These are phyloP conservation scores for Silurus lanzhouensis DNA, from an alignment of 2,797 vertebrate genomes.

Conservation along the genomic window DNA sequence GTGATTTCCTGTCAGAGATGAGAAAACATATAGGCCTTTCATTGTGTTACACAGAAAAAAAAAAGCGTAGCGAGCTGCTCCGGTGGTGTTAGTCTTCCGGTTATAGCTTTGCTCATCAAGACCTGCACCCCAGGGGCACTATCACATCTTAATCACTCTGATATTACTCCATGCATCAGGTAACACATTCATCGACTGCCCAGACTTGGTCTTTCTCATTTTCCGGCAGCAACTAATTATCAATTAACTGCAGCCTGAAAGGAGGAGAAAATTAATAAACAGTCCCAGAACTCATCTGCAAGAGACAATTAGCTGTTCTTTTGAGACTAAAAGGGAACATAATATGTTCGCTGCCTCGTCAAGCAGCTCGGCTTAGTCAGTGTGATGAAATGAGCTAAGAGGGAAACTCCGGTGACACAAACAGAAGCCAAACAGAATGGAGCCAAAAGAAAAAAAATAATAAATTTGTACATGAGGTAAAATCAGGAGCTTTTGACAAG, in stretches of 20 bases:
- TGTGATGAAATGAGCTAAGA: slow-evolving; percentile 16
- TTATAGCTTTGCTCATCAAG: slow-evolving; percentile 44
- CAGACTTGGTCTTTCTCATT: slow-evolving; percentile 40
- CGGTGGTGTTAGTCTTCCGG: slow-evolving; percentile 5
- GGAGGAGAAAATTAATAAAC: slow-evolving; percentile 50
- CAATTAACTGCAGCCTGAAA: slow-evolving; percentile 50
- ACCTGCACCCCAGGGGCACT: slow-evolving; percentile 24
- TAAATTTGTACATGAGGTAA: not conserved
- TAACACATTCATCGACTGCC: slow-evolving; percentile 40
- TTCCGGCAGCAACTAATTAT: slow-evolving; percentile 56
- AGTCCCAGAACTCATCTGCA: slow-evolving; percentile 39
- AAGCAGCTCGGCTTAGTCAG: slow-evolving; percentile 19
- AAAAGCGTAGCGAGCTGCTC: not conserved
- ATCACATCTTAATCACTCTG: slow-evolving; percentile 44
- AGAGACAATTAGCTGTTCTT: slow-evolving; percentile 48
- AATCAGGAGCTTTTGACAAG: not conserved
- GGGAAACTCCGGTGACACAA: not conserved
- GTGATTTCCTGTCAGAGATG: slow-evolving; percentile 18
- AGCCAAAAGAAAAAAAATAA: not conserved
- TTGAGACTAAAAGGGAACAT: slow-evolving; percentile 41
- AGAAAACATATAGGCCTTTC: slow-evolving; percentile 15
- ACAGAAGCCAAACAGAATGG: slow-evolving; percentile 6
- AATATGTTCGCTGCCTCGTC: slow-evolving; percentile 36
- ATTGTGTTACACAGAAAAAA: not conserved
- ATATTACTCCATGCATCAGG: slow-evolving; percentile 48